These are phyloP conservation scores for Pantelozetes paolii DNA, from an alignment of 2,888 invertebrate genomes.

Conservation along the genomic window DNA sequence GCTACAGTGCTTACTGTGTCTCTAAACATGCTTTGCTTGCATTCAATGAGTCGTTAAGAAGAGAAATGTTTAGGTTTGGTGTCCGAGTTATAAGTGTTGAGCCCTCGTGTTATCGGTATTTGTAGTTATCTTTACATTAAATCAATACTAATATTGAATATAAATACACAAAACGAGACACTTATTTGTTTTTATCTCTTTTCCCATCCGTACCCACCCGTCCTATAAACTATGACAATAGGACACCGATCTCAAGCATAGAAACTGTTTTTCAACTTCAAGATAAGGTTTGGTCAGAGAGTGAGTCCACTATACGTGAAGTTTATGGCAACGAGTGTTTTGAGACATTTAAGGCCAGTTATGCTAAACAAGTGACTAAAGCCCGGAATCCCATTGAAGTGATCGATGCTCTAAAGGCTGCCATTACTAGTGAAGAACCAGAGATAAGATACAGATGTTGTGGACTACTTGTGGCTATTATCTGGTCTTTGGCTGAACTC, in stretches of 20 bases:
- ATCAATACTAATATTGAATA: too few relatives aligned
- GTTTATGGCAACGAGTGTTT: conserved; percentile 50
- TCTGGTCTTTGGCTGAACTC: conserved; percentile 13
- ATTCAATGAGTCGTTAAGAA: conserved; percentile 50
- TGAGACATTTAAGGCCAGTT: conserved; percentile 48
- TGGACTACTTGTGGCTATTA: background rate
- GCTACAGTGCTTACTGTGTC: conserved; percentile 49
- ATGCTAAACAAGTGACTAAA: background rate
- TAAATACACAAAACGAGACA: too few relatives aligned
- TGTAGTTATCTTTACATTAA: background rate
- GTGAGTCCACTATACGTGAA: conserved; percentile 48
- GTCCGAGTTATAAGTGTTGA: conserved; percentile 50
- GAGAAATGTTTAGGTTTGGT: conserved; percentile 51
- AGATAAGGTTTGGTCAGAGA: conserved; percentile 49
- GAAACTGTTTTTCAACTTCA: conserved; percentile 41
- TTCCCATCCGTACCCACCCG: background rate
- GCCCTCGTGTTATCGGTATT: conserved; percentile 49
- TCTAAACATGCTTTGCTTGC: conserved; percentile 50
- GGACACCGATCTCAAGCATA: conserved; percentile 3
- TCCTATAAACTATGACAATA: background rate
- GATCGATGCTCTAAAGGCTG: conserved; percentile 50
- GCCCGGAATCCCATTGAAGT: conserved; percentile 49
- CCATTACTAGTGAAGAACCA: conserved; percentile 47
- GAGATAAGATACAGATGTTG: conserved; percentile 23
- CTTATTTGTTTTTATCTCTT: background rate